Base-by-base conservation (phyloP, 2,888 invertebrate species). In the Dasypogon diadema region DNA sequence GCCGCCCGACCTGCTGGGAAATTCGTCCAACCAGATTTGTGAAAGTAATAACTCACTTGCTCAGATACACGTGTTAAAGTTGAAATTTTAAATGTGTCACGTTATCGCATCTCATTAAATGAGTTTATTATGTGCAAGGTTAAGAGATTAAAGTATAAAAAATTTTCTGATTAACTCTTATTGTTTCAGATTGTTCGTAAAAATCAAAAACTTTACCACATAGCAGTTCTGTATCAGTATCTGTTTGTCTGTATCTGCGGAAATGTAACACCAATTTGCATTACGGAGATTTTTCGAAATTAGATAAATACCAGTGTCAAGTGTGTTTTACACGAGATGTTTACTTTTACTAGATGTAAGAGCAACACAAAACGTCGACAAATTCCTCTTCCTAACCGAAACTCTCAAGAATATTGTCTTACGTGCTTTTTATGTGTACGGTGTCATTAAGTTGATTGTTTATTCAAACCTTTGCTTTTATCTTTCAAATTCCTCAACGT, bases 351-450 rank as follows among this genome's bases (percentile, higher is more conserved):
- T 26, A 60, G 60, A 60, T 60, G 60, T 60, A 60, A 3, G 2
- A 16, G 16, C 0, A 14, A 12, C 34, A 22, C 30, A 24, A 10
- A 22, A 46, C 65, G 65, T 65, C 18, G 24, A 24, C 65, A 46
- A 21, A 65, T 65, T 65, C 65, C 65, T 65, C 24, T 65, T 24
- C 46, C 34, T 60, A 65, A 65, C 65, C 26, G 65, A 65, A 65
- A 65, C 46, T 65, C 65, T 65, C 65, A 65, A 65, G 65, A 65
- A 65, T 65, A 65, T 65, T 65, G 65, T 65, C 48, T 65, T 65
- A 65, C 65, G 21, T 37, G 37, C 60, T 37, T 21, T 5, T 37
- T 12, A 60, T 60, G 37, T 34, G 21, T 34, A 60, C 34, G 60
- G 37, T 60, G 60, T 60, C 51, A 21, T 51, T 21, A 51, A 51